These are phyloP conservation scores for Agonum fuliginosum DNA, from an alignment of 2,888 invertebrate species.

Conservation along the genomic window DNA sequence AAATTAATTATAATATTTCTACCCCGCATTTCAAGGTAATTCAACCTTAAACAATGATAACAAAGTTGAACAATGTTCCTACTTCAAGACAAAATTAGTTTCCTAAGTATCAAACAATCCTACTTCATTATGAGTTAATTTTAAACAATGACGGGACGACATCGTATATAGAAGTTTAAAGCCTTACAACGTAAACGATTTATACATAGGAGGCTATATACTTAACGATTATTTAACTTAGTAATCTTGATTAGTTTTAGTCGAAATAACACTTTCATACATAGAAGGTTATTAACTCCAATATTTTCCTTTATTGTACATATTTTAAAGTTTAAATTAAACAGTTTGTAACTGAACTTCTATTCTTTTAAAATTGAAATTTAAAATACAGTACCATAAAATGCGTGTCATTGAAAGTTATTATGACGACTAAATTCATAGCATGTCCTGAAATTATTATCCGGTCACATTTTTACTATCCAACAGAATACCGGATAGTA, in stretches of 20 bases:
- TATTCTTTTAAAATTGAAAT: no score
- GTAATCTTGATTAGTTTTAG: neutral
- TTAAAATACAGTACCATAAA: no score
- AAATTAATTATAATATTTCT: slow-evolving; percentile 28
- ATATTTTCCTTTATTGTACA: no score
- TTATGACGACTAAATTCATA: no score
- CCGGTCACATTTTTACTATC: no score
- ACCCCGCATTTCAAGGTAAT: slow-evolving; percentile 9
- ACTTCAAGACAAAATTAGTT: slow-evolving; percentile 17
- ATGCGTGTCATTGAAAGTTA: no score
- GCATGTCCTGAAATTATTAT: no score
- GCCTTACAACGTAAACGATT: neutral
- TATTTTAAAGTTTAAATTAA: no score
- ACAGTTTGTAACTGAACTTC: no score
- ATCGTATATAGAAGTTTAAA: slow-evolving; percentile 22
- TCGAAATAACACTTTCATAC: slow-evolving; percentile 25
- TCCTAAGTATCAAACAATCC: slow-evolving; percentile 34
- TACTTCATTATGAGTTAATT: slow-evolving; percentile 37
- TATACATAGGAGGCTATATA: neutral
- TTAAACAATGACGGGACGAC: slow-evolving; percentile 29
- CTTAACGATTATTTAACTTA: slow-evolving; percentile 23
- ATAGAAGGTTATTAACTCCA: no score
- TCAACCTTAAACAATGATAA: slow-evolving; percentile 39
- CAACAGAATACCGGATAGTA: no score
- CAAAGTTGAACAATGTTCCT: slow-evolving; percentile 36